phyloP scores from a whole-genome alignment of 1,140 invertebrate genomes.

The Rhyzopertha dominica region DNA sequence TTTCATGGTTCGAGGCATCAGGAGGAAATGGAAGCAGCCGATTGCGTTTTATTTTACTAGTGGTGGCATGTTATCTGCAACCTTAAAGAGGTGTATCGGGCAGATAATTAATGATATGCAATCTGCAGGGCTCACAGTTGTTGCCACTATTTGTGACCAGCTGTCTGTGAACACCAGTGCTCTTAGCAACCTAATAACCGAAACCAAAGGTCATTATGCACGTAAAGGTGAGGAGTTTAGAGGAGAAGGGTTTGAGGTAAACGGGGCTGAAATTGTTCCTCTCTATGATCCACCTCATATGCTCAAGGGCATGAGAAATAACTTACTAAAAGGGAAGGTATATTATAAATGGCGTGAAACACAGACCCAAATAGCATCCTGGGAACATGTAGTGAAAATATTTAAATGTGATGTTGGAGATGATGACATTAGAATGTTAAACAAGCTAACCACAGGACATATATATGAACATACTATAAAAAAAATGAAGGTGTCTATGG shows the following conservation, averaged over 20 bases:
- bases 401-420: conserved; percentile 13
- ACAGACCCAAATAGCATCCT: conserved; percentile 23
- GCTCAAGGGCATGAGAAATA: conserved; percentile 38
- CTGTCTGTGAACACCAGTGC: conserved; percentile 25
- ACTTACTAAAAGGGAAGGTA: conserved; percentile 35
- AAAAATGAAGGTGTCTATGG: conserved; percentile 37
- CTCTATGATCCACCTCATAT: conserved; percentile 39
- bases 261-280: conserved; percentile 31
- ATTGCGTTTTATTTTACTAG: conserved; percentile 24
- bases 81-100: conserved; percentile 21
- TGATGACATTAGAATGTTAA: conserved; percentile 7
- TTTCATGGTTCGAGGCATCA: conserved; percentile 34
- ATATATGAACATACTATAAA: conserved; percentile 22
- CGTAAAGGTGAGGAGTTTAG: conserved; percentile 19
- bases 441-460: conserved; percentile 34
- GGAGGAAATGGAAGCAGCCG: conserved; percentile 34
- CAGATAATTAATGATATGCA: conserved; percentile 23
- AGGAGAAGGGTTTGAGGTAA: conserved; percentile 24
- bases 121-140: conserved; percentile 28
- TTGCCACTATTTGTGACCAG: conserved; percentile 36
- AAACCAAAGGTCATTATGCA: conserved; percentile 1
- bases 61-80: conserved; percentile 20
- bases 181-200: conserved; percentile 25
- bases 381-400: conserved; percentile 22
- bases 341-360: conserved; percentile 17